Evolutionary conservation across 1,140 invertebrate genomes (phyloP).

Genomic region (Macrobrachium rosenbergii): DNA sequence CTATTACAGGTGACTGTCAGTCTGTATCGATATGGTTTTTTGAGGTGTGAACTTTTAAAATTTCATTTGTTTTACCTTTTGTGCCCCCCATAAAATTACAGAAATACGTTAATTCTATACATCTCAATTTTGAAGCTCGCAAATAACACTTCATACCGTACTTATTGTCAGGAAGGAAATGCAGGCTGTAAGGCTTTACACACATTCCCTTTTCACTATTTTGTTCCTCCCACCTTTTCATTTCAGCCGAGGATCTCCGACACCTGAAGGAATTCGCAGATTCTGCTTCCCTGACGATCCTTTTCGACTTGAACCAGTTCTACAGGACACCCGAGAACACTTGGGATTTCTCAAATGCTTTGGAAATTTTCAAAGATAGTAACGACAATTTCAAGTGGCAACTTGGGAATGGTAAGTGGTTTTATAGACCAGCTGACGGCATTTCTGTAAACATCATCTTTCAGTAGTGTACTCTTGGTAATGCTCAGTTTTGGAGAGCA

Average conservation of each 20-base stretch:
- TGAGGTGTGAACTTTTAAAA: background rate
- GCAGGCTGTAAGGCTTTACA: background rate
- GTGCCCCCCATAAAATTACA: background rate
- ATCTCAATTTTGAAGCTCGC: no score
- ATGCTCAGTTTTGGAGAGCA: no score
- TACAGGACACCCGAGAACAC: background rate
- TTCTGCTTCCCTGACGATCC: background rate
- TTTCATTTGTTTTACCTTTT: no score
- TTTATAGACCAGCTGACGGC: no score
- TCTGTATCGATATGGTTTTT: background rate
- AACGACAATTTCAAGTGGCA: no score
- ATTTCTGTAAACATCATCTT: no score
- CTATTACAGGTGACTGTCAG: slow-evolving; percentile 27
- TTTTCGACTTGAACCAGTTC: slow-evolving; percentile 49
- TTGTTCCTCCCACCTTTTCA: background rate
- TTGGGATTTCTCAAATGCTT: slow-evolving; percentile 13
- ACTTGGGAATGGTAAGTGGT: no score
- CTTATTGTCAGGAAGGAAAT: slow-evolving; percentile 2
- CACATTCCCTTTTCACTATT: background rate
- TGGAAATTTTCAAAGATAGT: no score
- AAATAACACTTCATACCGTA: background rate
- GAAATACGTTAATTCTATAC: background rate
- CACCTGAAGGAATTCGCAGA: slow-evolving; percentile 5
- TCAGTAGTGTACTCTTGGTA: no score
- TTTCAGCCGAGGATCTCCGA: slow-evolving; percentile 23